These are phyloP conservation scores for Thymelicus sylvestris DNA, from an alignment of 2,888 invertebrate species.

Conservation along the genomic window DNA sequence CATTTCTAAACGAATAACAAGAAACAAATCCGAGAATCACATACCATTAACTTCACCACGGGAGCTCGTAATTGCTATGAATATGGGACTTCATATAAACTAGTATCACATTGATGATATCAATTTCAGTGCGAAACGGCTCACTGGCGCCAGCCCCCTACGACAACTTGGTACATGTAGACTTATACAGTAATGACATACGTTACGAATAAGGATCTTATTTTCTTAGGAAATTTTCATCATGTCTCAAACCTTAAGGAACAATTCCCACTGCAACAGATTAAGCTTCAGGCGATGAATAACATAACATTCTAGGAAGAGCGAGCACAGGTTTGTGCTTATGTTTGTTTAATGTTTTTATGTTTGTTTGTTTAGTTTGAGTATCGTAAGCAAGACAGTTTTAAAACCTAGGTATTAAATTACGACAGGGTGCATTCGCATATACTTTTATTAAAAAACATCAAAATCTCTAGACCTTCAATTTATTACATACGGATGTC, in stretches of 20 bases:
- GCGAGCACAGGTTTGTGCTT: too few species aligned
- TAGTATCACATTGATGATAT: slow-evolving; percentile 47
- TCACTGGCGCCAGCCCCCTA: slow-evolving; percentile 67
- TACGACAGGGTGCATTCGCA: too few species aligned
- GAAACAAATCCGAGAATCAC: slow-evolving; percentile 21
- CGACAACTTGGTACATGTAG: slow-evolving; percentile 45
- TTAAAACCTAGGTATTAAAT: too few species aligned
- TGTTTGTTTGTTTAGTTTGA: too few species aligned
- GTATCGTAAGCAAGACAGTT: too few species aligned
- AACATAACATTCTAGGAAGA: not conserved
- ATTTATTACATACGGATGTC: too few species aligned
- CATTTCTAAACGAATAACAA: not conserved
- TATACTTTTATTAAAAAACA: too few species aligned
- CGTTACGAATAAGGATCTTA: slow-evolving; percentile 43
- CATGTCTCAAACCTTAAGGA: slow-evolving; percentile 7
- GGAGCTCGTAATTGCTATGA: slow-evolving; percentile 22
- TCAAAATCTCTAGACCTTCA: too few species aligned
- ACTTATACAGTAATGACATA: slow-evolving; percentile 35
- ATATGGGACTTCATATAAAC: slow-evolving; percentile 28
- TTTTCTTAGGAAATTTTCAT: slow-evolving; percentile 54
- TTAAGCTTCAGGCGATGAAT: not conserved
- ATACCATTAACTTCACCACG: slow-evolving; percentile 16
- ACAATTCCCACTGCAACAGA: not conserved
- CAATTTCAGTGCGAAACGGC: slow-evolving; percentile 53
- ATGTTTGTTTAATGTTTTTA: too few species aligned